Conservation (phyloP, 1,140 invertebrate genomes). For the Telenomus remus region DNA sequence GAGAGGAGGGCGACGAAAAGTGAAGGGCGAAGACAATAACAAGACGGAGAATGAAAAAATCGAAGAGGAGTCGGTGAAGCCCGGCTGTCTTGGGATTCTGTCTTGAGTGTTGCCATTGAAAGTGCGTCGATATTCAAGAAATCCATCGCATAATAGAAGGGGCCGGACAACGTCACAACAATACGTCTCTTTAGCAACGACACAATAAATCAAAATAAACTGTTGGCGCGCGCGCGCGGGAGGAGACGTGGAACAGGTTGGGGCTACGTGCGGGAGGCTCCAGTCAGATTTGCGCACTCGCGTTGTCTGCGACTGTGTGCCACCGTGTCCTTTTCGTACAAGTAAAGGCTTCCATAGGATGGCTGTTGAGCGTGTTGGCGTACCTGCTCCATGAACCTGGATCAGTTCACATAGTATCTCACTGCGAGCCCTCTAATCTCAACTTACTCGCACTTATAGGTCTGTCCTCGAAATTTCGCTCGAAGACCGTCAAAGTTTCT, state of each 20-base stretch:
- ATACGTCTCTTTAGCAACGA: slow-evolving; percentile 71
- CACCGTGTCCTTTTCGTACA: slow-evolving; percentile 3
- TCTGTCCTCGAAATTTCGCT: slow-evolving; percentile 40
- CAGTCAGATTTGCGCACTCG: slow-evolving; percentile 56
- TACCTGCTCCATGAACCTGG: slow-evolving; percentile 56
- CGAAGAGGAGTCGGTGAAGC: slow-evolving; percentile 8
- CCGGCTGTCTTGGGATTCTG: slow-evolving; percentile 18
- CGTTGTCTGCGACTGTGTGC: slow-evolving; percentile 25
- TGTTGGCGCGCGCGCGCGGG: slow-evolving; percentile 42
- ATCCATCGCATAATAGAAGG: slow-evolving; percentile 40
- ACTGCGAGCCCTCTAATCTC: slow-evolving; percentile 57
- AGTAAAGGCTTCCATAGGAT: slow-evolving; percentile 33
- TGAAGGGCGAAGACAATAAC: not conserved
- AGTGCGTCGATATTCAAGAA: slow-evolving; percentile 36
- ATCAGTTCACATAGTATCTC: slow-evolving; percentile 58
- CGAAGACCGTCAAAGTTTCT: not conserved
- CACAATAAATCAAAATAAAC: slow-evolving; percentile 72
- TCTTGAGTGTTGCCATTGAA: slow-evolving; percentile 15
- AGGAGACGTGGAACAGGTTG: slow-evolving; percentile 68
- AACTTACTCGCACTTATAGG: slow-evolving; percentile 52
- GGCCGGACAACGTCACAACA: slow-evolving; percentile 67
- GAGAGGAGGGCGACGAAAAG: not conserved
- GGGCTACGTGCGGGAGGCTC: slow-evolving; percentile 65
- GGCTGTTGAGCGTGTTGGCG: slow-evolving; percentile 41
- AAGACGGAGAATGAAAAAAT: slow-evolving; percentile 26